These are phyloP conservation scores for Thymallus thymallus DNA, from an alignment of 2,113 vertebrate species.

Conservation along the genomic window DNA sequence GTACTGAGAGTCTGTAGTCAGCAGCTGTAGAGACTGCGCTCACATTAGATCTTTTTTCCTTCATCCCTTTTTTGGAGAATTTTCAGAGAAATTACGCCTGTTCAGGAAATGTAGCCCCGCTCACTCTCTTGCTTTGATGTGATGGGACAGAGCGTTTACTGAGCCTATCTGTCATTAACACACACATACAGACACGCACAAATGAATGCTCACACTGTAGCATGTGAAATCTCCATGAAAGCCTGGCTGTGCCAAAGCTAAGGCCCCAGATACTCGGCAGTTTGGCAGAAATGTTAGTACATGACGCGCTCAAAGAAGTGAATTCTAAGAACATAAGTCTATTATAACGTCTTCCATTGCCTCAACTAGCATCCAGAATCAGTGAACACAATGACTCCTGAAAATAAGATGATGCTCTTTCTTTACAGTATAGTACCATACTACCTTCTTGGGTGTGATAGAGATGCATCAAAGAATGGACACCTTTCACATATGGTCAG, in stretches of 20 bases:
- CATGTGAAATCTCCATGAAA: conserved; percentile 3
- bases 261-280: neutral
- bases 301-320: neutral
- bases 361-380: neutral
- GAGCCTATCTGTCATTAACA: neutral
- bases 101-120: neutral
- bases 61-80: neutral
- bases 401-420: too few species aligned
- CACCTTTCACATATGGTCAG: too few species aligned
- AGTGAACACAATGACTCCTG: too few species aligned
- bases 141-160: neutral
- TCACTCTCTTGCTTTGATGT: neutral
- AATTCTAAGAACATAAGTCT: neutral
- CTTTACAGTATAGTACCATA: too few species aligned
- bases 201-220: conserved; percentile 2
- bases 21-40: too few species aligned
- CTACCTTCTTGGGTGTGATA: too few species aligned
- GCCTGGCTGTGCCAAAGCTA: neutral
- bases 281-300: neutral
- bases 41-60: neutral
- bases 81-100: neutral
- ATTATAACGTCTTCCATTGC: neutral
- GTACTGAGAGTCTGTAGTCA: too few species aligned
- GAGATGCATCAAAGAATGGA: too few species aligned
- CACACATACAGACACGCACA: neutral